These are phyloP conservation scores for Tragelaphus imberbis DNA, from an alignment of 2,113 vertebrate genomes.

Conservation along the genomic window DNA sequence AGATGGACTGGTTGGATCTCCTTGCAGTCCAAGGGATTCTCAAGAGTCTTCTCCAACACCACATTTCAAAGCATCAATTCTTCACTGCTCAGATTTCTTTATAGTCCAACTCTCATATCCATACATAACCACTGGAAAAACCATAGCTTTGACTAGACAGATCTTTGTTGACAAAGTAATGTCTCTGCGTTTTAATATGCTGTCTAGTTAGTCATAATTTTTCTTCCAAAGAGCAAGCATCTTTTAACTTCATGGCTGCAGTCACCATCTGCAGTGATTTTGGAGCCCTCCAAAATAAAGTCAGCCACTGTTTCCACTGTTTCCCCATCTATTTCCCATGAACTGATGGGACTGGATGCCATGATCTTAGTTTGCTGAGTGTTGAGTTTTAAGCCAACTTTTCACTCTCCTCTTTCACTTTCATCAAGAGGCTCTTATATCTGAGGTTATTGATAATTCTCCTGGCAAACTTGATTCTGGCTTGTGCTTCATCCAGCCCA, in stretches of 20 bases:
- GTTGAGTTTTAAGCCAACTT: not conserved
- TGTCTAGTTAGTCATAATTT: not conserved
- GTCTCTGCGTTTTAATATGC: not conserved
- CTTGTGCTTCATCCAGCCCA: not conserved
- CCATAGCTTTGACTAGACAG: not conserved
- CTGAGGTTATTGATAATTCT: not conserved
- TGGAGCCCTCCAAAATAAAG: accelerated
- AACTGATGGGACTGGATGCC: not conserved
- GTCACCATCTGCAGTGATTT: not conserved
- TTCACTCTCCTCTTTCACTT: not conserved
- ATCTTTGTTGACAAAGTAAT: not conserved
- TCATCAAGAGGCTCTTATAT: not conserved
- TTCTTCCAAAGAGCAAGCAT: not conserved
- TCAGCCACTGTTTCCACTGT: not conserved
- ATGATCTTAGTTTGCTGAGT: not conserved
- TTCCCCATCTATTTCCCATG: not conserved
- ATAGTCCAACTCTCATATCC: not conserved
- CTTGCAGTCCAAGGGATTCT: not conserved
- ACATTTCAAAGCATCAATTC: not conserved
- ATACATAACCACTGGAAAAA: not conserved
- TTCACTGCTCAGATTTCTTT: not conserved
- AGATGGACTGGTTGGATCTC: not conserved
- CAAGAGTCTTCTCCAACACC: not conserved
- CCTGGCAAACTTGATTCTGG: not conserved
- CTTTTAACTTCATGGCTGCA: not conserved